Conservation (phyloP, 1,140 invertebrate species). For the Ceratitis capitata region DNA sequence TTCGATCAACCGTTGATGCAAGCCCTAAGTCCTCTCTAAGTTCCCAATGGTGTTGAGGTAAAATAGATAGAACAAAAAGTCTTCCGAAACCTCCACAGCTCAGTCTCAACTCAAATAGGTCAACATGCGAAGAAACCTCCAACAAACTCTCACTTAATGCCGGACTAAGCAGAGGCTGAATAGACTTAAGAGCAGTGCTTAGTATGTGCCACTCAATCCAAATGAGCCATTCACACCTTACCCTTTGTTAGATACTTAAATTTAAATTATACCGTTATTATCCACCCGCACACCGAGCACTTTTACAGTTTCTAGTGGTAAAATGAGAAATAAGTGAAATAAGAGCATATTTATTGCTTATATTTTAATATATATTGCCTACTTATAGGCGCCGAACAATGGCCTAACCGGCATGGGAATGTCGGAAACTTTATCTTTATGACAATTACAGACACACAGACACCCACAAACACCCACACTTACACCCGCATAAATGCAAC, state of each 20-base stretch:
- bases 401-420: too few species aligned
- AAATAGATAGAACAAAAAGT: too few species aligned
- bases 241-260: not conserved
- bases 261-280: not conserved
- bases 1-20: too few species aligned
- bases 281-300: not conserved
- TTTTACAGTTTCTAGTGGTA: not conserved
- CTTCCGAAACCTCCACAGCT: too few species aligned
- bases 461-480: not conserved
- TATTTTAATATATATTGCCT: not conserved
- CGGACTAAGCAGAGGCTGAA: too few species aligned
- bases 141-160: too few species aligned
- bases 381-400: not conserved
- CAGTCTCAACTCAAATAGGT: too few species aligned
- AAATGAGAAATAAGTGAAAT: not conserved
- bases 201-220: not conserved
- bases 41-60: too few species aligned
- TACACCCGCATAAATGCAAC: not conserved
- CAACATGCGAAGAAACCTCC: too few species aligned
- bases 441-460: not conserved
- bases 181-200: too few species aligned
- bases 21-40: too few species aligned
- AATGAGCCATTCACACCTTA: not conserved
- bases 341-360: not conserved
- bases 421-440: not conserved